Evolutionary conservation across 2,797 vertebrate species (phyloP).

Genomic region (Paramormyrops hopkinsi): DNA sequence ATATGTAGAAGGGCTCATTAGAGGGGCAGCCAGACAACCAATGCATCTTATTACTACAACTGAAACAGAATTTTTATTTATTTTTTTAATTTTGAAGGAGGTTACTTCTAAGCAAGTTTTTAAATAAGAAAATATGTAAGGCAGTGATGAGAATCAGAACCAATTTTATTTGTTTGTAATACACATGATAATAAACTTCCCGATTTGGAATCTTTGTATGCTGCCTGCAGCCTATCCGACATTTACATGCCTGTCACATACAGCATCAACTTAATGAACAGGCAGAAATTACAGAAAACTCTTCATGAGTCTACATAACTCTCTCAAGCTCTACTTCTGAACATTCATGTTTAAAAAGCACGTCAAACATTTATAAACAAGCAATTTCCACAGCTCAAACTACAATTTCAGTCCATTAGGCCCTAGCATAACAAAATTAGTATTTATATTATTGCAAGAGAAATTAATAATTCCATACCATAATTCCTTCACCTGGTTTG

Average conservation of each 20-base stretch:
- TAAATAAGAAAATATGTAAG: not conserved
- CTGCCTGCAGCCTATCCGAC: not conserved
- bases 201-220: not conserved
- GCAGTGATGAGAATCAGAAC: not conserved
- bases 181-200: not conserved
- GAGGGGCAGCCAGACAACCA: not conserved
- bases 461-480: conserved; percentile 52
- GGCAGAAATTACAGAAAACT: not conserved
- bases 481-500: conserved; percentile 77
- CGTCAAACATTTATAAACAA: not conserved
- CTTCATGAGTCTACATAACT: not conserved
- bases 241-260: not conserved
- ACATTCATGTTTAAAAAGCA: not conserved
- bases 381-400: not conserved
- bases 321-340: not conserved
- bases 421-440: not conserved
- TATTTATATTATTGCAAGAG: not conserved
- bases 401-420: not conserved
- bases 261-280: not conserved
- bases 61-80: not conserved
- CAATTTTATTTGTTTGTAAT: not conserved
- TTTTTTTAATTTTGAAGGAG: not conserved
- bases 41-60: not conserved
- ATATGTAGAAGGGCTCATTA: not conserved
- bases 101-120: not conserved